These are phyloP conservation scores for Hemistola chrysoprasaria DNA, from an alignment of 2,888 invertebrate genomes.

Conservation along the genomic window DNA sequence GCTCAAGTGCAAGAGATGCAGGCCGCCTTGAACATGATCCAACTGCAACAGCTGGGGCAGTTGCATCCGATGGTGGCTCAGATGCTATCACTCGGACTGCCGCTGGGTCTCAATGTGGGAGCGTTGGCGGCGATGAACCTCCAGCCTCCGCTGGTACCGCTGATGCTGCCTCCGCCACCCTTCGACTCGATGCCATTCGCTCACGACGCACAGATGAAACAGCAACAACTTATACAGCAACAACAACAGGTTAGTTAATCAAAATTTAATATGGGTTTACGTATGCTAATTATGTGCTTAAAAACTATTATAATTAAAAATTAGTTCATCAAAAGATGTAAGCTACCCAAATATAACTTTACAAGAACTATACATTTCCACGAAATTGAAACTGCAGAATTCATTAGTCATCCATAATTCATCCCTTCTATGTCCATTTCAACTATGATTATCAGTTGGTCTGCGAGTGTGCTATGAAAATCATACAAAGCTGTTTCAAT, in stretches of 20 bases:
- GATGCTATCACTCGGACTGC: constrained; percentile 92
- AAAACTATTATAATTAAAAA: too few relatives aligned
- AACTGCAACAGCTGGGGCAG: constrained; percentile 92
- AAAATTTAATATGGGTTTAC: too few relatives aligned
- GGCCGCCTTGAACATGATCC: constrained; percentile 92
- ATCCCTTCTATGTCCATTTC: too few relatives aligned
- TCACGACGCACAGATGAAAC: constrained; percentile 85
- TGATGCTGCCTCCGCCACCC: constrained; percentile 93
- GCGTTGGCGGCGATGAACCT: constrained; percentile 97
- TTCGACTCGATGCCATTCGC: constrained; percentile 85
- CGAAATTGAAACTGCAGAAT: too few relatives aligned
- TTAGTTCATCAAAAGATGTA: too few relatives aligned
- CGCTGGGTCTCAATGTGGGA: constrained; percentile 89
- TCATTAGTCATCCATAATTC: too few relatives aligned
- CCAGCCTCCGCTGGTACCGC: constrained; percentile 94
- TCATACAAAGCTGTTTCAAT: too few relatives aligned
- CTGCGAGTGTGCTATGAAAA: too few relatives aligned
- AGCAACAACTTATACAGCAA: constrained; percentile 87
- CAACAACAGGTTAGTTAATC: constrained; percentile 83
- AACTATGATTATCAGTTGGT: too few relatives aligned
- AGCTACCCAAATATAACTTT: too few relatives aligned
- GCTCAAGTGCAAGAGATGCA: constrained; percentile 93
- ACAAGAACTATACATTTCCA: too few relatives aligned
- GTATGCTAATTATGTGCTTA: too few relatives aligned
- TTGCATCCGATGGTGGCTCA: constrained; percentile 95